phyloP scores from a whole-genome alignment of 1,140 invertebrate species.

The Caenorhabditis tropicalis region DNA sequence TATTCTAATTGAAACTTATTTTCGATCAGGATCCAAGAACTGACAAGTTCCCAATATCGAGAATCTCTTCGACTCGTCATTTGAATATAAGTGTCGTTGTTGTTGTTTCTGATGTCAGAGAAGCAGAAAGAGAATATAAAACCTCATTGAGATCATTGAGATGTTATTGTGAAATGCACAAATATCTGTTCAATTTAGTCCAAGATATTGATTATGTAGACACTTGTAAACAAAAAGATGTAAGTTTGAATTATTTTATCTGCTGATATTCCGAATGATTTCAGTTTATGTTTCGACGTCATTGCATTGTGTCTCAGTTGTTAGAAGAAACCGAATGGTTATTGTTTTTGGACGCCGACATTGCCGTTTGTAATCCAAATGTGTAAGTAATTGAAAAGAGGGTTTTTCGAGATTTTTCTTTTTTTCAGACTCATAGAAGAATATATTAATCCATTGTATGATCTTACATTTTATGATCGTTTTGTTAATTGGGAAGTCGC shows the following conservation, averaged over 20 bases:
- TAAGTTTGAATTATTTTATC: not conserved
- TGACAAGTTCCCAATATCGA: not conserved
- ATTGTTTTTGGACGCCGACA: conserved; percentile 56
- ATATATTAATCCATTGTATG: conserved; percentile 42
- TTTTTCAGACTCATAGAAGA: conserved; percentile 49
- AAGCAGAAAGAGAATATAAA: not conserved
- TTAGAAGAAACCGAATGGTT: conserved; percentile 46
- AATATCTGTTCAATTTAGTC: not conserved
- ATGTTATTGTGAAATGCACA: conserved; percentile 32
- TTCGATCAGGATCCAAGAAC: not conserved
- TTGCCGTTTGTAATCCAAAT: conserved; percentile 55
- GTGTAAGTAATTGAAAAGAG: not conserved
- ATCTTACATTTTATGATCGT: conserved; percentile 54
- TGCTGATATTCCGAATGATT: not conserved
- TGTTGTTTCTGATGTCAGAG: not conserved
- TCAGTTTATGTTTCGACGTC: conserved; percentile 53
- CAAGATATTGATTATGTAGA: not conserved
- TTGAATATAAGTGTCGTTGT: conserved; percentile 11
- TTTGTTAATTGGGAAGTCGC: conserved; percentile 57
- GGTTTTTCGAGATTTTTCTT: not conserved
- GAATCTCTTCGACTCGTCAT: not conserved
- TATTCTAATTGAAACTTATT: not conserved
- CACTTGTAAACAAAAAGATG: conserved; percentile 41
- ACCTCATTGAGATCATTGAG: not conserved
- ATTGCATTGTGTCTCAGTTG: conserved; percentile 52